A percentile compares a stretch with the other conserved stretches of the same genome.
Conservation (phyloP, 2,888 invertebrate species). For the Calephelis perditalis region DNA sequence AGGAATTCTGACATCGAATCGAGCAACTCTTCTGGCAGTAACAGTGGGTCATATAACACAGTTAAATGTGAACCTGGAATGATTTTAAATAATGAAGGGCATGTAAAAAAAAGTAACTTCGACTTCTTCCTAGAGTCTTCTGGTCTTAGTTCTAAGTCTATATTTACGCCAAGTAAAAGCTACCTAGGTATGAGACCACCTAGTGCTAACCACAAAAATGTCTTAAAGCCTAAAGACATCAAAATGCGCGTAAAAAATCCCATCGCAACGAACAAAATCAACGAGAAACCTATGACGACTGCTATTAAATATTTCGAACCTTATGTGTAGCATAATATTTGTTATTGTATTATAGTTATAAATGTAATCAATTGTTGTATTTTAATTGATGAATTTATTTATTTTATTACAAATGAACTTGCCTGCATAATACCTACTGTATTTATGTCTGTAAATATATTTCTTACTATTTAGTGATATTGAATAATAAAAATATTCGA, state of each 20-base stretch:
- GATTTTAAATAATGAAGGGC: constrained; percentile 48
- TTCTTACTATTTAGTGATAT: constrained; percentile 27
- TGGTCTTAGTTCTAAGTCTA: constrained; percentile 88
- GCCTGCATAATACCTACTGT: constrained; percentile 67
- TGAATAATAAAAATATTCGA: constrained; percentile 22
- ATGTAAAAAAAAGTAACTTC: constrained; percentile 72
- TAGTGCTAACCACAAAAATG: constrained; percentile 84
- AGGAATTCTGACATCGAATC: constrained; percentile 84
- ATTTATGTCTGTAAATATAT: constrained; percentile 67
- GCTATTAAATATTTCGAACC: constrained; percentile 77
- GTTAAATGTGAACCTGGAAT: constrained; percentile 67
- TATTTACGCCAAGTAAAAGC: constrained; percentile 75
- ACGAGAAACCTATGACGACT: constrained; percentile 75
- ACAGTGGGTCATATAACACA: constrained; percentile 67
- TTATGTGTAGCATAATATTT: constrained; percentile 54
- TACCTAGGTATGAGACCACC: constrained; percentile 74
- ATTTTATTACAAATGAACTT: constrained; percentile 68
- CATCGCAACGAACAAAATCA: constrained; percentile 77
- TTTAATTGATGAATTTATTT: constrained; percentile 46
- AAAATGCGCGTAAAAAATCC: constrained; percentile 84
- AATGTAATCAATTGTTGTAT: constrained; percentile 23
- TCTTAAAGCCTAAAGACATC: constrained; percentile 87
- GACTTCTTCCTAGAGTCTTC: constrained; percentile 89
- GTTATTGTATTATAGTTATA: constrained; percentile 23
- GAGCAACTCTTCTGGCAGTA: constrained; percentile 75